These are phyloP conservation scores for Ectemnius cavifrons DNA, from an alignment of 2,888 invertebrate species.

Conservation along the genomic window DNA sequence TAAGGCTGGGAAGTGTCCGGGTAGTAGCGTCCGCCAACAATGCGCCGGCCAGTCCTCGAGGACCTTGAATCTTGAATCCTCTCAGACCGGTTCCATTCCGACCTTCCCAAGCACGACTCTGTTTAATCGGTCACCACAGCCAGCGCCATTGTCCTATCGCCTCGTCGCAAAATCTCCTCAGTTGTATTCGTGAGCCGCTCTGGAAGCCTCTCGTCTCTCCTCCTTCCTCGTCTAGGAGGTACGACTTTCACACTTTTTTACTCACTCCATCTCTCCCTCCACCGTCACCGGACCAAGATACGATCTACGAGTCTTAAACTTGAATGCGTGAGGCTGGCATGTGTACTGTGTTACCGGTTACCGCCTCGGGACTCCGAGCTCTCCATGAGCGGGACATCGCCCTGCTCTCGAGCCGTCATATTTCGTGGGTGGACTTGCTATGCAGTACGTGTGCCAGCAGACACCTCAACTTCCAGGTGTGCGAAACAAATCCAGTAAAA, in stretches of 20 bases:
- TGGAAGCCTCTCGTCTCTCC: background rate
- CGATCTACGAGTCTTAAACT: too few relatives aligned
- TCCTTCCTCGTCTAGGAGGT: background rate
- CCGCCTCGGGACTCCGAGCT: too few relatives aligned
- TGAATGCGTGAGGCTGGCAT: too few relatives aligned
- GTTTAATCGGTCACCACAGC: conserved; percentile 43
- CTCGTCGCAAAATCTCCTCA: background rate
- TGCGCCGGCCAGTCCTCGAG: conserved; percentile 17
- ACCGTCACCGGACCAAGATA: background rate
- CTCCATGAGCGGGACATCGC: too few relatives aligned
- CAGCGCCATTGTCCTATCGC: conserved; percentile 27
- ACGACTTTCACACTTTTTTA: background rate
- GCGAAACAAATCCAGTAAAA: too few relatives aligned
- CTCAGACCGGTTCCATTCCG: conserved; percentile 45
- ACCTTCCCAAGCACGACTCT: conserved; percentile 34
- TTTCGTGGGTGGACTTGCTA: too few relatives aligned
- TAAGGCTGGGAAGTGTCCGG: conserved; percentile 42
- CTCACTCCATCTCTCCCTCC: background rate
- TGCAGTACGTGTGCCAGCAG: too few relatives aligned
- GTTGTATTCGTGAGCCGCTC: background rate
- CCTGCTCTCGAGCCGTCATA: too few relatives aligned
- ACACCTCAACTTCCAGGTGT: too few relatives aligned
- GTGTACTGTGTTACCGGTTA: too few relatives aligned
- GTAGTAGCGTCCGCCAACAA: conserved; percentile 41
- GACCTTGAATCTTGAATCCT: conserved; percentile 24